A percentile compares a stretch with the other conserved stretches of the same genome.
These are phyloP conservation scores for Magallana gigas DNA, from an alignment of 1,140 invertebrate species.

Conservation along the genomic window DNA sequence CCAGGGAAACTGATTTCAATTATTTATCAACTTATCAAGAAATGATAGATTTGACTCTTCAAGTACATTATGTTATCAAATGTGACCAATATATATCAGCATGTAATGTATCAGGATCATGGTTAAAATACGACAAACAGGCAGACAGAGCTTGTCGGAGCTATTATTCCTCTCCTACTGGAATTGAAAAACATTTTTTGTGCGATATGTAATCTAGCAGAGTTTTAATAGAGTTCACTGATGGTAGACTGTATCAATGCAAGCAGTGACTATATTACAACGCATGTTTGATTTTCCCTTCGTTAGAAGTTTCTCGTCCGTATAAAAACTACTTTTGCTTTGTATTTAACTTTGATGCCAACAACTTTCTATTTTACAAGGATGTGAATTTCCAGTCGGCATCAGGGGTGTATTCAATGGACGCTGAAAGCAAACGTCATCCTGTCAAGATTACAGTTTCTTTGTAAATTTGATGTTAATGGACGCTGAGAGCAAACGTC, in stretches of 20 bases:
- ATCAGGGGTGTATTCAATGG: no score
- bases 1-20: neutral
- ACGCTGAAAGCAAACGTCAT: no score
- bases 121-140: neutral
- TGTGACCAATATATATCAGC: neutral
- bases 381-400: neutral
- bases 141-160: neutral
- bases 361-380: neutral
- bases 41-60: neutral
- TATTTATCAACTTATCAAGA: constrained; percentile 9
- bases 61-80: neutral
- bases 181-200: neutral
- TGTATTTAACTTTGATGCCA: neutral
- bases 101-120: constrained; percentile 4
- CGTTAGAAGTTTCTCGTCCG: neutral
- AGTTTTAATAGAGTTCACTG: neutral
- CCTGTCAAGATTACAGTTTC: no score
- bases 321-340: constrained; percentile 21
- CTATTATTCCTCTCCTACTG: neutral
- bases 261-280: neutral
- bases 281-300: neutral
- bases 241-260: neutral
- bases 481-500: no score
- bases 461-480: no score
- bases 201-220: neutral